Conservation (phyloP, 37 sponge, comb jelly and placozoan species). For the Mnemiopsis leidyi region DNA sequence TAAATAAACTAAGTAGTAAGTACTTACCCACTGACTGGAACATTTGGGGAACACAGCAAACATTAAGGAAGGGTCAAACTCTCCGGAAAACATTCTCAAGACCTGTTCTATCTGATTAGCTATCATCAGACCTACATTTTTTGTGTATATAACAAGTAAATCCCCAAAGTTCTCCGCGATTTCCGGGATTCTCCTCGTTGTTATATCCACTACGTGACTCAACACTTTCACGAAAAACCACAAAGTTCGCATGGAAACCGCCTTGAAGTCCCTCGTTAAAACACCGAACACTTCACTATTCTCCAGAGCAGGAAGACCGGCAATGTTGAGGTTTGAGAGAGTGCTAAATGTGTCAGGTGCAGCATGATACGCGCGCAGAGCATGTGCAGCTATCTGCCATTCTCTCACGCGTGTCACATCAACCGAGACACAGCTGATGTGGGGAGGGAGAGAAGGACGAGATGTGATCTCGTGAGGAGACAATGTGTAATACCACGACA, state of each 20-base stretch:
- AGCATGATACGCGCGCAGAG: slow-evolving; percentile 4
- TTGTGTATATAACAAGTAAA: neutral
- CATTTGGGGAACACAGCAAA: neutral
- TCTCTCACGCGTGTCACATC: neutral
- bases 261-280: neutral
- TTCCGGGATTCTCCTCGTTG: neutral
- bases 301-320: neutral
- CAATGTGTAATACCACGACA: neutral
- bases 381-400: slow-evolving; percentile 25
- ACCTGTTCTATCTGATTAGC: slow-evolving; percentile 45
- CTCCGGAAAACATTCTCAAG: neutral
- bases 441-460: neutral
- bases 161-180: neutral
- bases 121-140: slow-evolving; percentile 24
- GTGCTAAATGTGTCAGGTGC: slow-evolving; percentile 27
- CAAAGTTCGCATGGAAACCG: neutral
- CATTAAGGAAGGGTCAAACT: neutral
- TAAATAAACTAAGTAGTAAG: neutral
- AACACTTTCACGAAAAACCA: neutral
- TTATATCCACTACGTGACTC: neutral
- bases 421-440: neutral
- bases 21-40: neutral
- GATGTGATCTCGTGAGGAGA: neutral
- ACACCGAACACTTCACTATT: neutral
- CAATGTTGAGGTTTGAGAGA: neutral